A percentile compares a stretch with the other conserved stretches of the same genome.
Evolutionary conservation across 2,888 invertebrate genomes (phyloP).

Genomic region (Megalurothrips usitatus): DNA sequence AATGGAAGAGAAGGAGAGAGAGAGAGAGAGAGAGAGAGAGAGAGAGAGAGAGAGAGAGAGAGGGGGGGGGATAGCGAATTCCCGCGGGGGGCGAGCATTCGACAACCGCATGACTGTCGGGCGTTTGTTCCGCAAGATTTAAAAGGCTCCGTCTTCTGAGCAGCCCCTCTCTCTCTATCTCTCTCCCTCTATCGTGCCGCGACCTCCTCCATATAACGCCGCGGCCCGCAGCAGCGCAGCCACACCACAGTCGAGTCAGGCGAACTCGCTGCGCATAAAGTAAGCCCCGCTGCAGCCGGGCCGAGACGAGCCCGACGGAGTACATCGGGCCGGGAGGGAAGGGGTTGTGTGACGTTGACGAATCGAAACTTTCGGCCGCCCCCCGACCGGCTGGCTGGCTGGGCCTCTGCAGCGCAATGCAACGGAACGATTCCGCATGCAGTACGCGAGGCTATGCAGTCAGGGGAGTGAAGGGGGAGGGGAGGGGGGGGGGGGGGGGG

Average conservation of each 20-base stretch:
- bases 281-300: not conserved
- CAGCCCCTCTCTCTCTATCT: not conserved
- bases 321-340: not conserved
- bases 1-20: not conserved
- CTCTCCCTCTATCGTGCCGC: not conserved
- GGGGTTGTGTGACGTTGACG: slow-evolving; percentile 6
- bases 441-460: not conserved
- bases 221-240: not conserved
- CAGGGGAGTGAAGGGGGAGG: not conserved
- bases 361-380: slow-evolving; percentile 18
- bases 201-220: not conserved
- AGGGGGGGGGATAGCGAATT: not conserved
- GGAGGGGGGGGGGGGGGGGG: not conserved
- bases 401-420: not conserved
- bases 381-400: not conserved
- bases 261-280: too few relatives aligned
- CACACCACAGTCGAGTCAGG: not conserved
- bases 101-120: too few relatives aligned
- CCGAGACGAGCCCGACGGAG: slow-evolving; percentile 3
- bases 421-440: not conserved
- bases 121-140: too few relatives aligned
- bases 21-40: not conserved
- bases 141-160: too few relatives aligned
- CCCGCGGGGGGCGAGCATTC: not conserved
- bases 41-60: not conserved